phyloP scores from a whole-genome alignment of 2,888 invertebrate genomes.

The Synanthedon tipuliformis region DNA sequence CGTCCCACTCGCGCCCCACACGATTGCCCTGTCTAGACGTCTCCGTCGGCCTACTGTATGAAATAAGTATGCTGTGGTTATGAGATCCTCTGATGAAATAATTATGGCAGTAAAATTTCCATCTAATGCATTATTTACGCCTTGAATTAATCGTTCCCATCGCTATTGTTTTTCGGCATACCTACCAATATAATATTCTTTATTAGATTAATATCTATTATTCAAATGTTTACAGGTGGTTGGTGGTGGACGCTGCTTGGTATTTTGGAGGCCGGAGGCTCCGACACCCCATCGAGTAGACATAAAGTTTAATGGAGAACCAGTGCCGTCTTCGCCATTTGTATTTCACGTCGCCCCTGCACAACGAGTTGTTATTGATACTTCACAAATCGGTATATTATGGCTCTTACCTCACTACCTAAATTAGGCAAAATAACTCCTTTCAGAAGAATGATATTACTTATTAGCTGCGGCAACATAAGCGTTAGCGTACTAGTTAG shows the following conservation, averaged over 20 bases:
- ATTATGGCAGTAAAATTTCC: neutral
- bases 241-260: conserved; percentile 93
- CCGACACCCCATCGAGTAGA: conserved; percentile 93
- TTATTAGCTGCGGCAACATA: no score
- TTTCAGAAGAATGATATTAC: no score
- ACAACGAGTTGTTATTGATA: conserved; percentile 57
- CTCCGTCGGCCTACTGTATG: no score
- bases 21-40: no score
- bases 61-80: no score
- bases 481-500: no score
- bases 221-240: conserved; percentile 73
- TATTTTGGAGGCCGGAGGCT: conserved; percentile 93
- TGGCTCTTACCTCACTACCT: neutral
- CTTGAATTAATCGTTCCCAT: neutral
- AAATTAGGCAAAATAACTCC: no score
- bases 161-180: neutral
- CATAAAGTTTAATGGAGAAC: conserved; percentile 95
- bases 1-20: no score
- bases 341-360: conserved; percentile 76
- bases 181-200: neutral
- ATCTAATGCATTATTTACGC: neutral
- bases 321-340: conserved; percentile 91
- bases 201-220: neutral
- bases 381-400: conserved; percentile 55
- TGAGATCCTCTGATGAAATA: no score